Percentiles rank a stretch among this genome's conserved stretches.
These are phyloP conservation scores for Brachyrhaphis roseni DNA, from an alignment of 2,797 vertebrate genomes.

Conservation along the genomic window DNA sequence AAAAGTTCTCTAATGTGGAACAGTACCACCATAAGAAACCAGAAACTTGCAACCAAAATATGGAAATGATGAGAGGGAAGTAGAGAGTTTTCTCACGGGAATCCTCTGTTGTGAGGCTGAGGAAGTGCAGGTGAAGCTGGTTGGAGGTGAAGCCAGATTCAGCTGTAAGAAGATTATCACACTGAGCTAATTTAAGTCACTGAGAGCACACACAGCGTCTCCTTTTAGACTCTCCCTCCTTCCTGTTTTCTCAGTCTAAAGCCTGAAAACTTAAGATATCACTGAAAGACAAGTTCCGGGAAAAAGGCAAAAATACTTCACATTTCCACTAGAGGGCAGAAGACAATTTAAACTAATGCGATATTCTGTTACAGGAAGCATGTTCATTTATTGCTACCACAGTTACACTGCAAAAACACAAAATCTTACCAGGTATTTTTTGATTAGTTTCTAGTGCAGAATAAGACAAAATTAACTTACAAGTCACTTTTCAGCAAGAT, in stretches of 20 bases:
- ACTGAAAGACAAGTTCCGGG: background rate
- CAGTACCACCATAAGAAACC: background rate
- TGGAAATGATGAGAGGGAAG: background rate
- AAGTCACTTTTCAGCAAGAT: too few species aligned
- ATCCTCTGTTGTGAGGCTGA: constrained; percentile 20
- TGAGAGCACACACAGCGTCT: constrained; percentile 4
- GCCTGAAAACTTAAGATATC: constrained; percentile 3
- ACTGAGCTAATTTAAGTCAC: constrained; percentile 48
- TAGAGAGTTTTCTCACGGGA: background rate
- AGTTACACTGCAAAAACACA: too few species aligned
- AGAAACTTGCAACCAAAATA: background rate
- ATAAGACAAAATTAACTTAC: too few species aligned
- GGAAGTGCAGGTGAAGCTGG: constrained; percentile 26
- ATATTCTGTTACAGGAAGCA: background rate
- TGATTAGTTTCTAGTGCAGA: too few species aligned
- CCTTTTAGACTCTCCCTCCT: constrained; percentile 5
- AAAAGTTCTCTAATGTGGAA: background rate
- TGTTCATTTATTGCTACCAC: background rate
- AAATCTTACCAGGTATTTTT: too few species aligned
- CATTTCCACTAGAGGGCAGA: constrained; percentile 6
- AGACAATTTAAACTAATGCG: background rate
- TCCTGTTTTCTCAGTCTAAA: constrained; percentile 1
- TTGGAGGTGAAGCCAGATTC: constrained; percentile 38
- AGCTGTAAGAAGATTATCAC: constrained; percentile 52
- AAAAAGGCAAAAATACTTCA: background rate